Percentiles rank a stretch among this genome's conserved stretches.
phyloP scores from a whole-genome alignment of 2,797 vertebrate species.

The Pachyuromys duprasi region DNA sequence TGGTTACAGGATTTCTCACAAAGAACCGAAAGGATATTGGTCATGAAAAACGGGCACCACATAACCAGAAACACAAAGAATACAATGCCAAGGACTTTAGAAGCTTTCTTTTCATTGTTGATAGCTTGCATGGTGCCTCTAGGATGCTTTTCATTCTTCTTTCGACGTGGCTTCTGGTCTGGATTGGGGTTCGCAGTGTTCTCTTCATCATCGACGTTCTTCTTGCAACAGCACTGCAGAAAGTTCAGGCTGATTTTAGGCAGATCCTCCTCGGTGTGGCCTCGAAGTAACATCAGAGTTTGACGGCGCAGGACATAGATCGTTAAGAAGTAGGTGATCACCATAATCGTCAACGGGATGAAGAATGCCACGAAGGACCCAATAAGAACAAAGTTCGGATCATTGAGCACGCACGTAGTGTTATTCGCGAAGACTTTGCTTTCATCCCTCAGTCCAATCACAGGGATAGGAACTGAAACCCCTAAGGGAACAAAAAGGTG shows the following conservation, averaged over 20 bases:
- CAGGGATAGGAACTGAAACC: conserved; percentile 96
- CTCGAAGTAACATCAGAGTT: conserved; percentile 90
- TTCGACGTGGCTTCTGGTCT: conserved; percentile 90
- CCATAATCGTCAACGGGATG: conserved; percentile 99
- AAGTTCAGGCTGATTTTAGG: conserved; percentile 88
- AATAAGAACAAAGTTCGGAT: conserved; percentile 96
- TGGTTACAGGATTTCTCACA: conserved; percentile 93
- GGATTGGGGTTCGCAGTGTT: conserved; percentile 92
- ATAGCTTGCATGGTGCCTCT: conserved; percentile 99
- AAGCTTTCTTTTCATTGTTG: conserved; percentile 97
- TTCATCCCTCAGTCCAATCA: conserved; percentile 96
- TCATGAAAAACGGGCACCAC: conserved; percentile 99
- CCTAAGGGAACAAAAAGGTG: conserved; percentile 85
- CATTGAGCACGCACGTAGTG: conserved; percentile 95
- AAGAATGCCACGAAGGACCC: conserved; percentile 99
- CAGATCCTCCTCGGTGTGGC: conserved; percentile 93
- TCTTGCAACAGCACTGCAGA: conserved; percentile 91
- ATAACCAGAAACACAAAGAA: conserved; percentile 99
- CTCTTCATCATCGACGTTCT: conserved; percentile 89
- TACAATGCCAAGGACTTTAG: conserved; percentile 98
- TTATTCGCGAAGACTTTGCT: conserved; percentile 95
- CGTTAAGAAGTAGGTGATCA: conserved; percentile 97
- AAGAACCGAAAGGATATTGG: conserved; percentile 96
- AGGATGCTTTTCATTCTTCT: conserved; percentile 89
- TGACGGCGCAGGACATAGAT: conserved; percentile 96